Evolutionary conservation across 2,797 vertebrate genomes (phyloP), one percentile per base, ranked within the genome.

Genomic region (Lutjanus argentimaculatus): DNA sequence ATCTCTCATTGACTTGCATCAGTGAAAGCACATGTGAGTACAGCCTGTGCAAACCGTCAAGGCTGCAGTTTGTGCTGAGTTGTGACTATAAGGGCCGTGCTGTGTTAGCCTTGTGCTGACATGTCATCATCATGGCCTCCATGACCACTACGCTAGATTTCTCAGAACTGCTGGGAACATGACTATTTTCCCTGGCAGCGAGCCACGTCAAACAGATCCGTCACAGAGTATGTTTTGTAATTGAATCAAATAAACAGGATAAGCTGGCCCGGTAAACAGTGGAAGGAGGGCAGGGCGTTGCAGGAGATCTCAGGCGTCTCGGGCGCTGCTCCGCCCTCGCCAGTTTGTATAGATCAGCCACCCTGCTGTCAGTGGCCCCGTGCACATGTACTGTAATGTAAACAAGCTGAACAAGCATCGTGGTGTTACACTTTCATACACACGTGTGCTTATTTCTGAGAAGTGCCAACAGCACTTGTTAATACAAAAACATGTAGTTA

Each of bases 121-220:
- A 91, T 93, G 93, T 92, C 91, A 93, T 92, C 93, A 83, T 88
- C 87, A 72, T 64, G 89, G 92, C 86, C 90, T 87, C 88, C 13
- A 16, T 83, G 82, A 90, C 88, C 88, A 76, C 86, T 49, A 15
- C 12, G 76, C 66, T 46, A 49, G 76, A 72, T 84, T 95, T 94
- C 92, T 91, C 83, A 83, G 93, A 93, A 92, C 77, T 55, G 58
- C 81, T 64, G 85, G 93, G 91, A 92, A 92, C 92, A 88, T 21
- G 79, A 77, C 80, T 88, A 85, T 91, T 93, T 93, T 85, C 72
- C 80, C 90, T 91, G 91, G 93, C 91, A 22, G 69, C 0, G 36
- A 15, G 85, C 91, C 93, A 92, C 67, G 46, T 83, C 78, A 90
- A 91, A 92, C 86, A 93, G 81, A 89, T 85, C 85, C 67, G 80